Evolutionary conservation across 2,888 invertebrate species (phyloP).

Genomic region (Oscheius sp.): DNA sequence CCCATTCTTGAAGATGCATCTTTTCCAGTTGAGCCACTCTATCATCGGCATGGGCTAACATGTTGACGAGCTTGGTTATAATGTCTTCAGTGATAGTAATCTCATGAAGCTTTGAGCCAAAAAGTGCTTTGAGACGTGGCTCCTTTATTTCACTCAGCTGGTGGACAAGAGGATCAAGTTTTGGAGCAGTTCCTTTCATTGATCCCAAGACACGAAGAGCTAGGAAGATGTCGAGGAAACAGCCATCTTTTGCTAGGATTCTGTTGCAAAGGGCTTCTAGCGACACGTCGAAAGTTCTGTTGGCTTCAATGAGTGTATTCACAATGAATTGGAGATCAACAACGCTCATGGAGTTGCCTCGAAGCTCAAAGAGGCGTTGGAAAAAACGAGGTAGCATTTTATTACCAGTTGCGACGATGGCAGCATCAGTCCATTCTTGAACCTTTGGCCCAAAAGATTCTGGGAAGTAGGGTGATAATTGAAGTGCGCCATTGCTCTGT

Average conservation of each 20-base stretch:
- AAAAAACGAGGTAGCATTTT: background rate
- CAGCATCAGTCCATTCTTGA: conserved; percentile 2
- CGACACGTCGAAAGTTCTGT: background rate
- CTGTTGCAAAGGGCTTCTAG: background rate
- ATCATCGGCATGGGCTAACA: conserved; percentile 18
- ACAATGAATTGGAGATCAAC: background rate
- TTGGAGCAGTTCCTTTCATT: background rate
- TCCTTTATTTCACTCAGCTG: background rate
- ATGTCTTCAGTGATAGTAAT: background rate
- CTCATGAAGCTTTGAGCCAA: conserved; percentile 23
- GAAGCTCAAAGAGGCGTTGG: background rate
- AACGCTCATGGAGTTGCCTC: background rate
- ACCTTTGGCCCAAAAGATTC: background rate
- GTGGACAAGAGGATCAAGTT: background rate
- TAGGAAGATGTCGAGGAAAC: background rate
- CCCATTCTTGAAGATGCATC: background rate
- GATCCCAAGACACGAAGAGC: background rate
- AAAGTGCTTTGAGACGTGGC: background rate
- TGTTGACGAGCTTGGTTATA: background rate
- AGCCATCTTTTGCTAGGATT: background rate
- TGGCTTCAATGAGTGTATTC: conserved; percentile 7
- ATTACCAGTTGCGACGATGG: background rate
- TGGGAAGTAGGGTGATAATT: background rate
- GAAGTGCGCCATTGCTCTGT: background rate
- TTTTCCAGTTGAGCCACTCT: conserved; percentile 3